Evolutionary conservation across 2,113 vertebrate species (phyloP).

Genomic region (Entomyzon cyanotis): DNA sequence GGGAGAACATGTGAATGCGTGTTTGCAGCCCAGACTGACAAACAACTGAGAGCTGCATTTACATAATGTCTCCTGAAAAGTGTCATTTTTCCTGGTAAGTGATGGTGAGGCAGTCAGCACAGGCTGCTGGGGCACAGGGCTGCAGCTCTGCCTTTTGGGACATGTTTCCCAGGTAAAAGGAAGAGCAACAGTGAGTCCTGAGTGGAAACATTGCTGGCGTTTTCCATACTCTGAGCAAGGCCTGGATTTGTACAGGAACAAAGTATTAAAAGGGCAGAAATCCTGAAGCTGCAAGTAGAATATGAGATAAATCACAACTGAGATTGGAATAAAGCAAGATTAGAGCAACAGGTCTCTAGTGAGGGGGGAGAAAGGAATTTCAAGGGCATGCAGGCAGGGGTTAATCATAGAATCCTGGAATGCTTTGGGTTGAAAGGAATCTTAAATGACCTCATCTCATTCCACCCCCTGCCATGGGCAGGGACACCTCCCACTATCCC

Average conservation of each 20-base stretch:
- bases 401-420: not conserved
- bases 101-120: not conserved
- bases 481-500: not conserved
- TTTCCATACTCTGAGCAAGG: not conserved
- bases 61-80: not conserved
- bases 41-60: not conserved
- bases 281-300: not conserved
- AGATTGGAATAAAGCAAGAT: not conserved
- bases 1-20: not conserved
- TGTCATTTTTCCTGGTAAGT: not conserved
- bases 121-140: not conserved
- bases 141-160: not conserved
- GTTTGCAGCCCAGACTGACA: not conserved
- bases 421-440: not conserved
- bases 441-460: not conserved
- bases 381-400: not conserved
- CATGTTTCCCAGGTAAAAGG: not conserved
- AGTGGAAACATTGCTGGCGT: not conserved
- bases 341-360: not conserved
- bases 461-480: not conserved
- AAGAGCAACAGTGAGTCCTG: not conserved
- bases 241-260: not conserved
- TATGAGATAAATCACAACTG: not conserved
- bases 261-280: not conserved
- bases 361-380: not conserved